Evolutionary conservation across 1,140 invertebrate genomes (phyloP), one percentile per base, ranked within the genome.

Genomic region (Eriosoma lanigerum): DNA sequence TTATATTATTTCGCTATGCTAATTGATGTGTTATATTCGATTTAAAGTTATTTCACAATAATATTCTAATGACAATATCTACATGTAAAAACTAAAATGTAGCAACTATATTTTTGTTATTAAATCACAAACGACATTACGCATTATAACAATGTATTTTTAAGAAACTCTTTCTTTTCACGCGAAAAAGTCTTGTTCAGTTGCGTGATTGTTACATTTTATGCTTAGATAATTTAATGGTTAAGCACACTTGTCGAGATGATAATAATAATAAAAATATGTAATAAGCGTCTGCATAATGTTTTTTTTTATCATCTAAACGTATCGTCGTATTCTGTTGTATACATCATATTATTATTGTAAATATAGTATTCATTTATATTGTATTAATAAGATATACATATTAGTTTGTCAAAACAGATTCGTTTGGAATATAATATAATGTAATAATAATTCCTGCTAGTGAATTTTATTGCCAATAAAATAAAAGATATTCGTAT

Each of bases 401-500:
- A 29, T 6, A 6, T 26, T 60, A 26, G 8, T 60, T 60, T 60
- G 32, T 48, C 46, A 15, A n/a, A 32, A n/a, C 26, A 32, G 60
- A 64, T 44, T 66, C 2, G 38, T 66, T n/a, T 46, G 19, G 38
- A 19, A 44, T 44, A 24, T 44, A 12, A 24, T 48, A 48, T 48
- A 48, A 48, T 48, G 10, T 48, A 48, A 12, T 15, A 48, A 3
- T 26, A n/a, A n/a, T n/a, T n/a, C n/a, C n/a, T 1, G 13, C 6
- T 5, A 19, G 38, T 32, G 38, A 8, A 46, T 68, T 66, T 32
- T 46, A 46, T 46, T 12, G 38, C 1, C 38, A 32, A 24, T 68
- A 68, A 68, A 68, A 68, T 24, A 21, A 68, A 46, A 68, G n/a
- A 24, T 46, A 46, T 38, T 68, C 64, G 6, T 66, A 32, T 66